Conservation (phyloP, 2,888 invertebrate genomes). For the Ichneumoninae sp. region DNA sequence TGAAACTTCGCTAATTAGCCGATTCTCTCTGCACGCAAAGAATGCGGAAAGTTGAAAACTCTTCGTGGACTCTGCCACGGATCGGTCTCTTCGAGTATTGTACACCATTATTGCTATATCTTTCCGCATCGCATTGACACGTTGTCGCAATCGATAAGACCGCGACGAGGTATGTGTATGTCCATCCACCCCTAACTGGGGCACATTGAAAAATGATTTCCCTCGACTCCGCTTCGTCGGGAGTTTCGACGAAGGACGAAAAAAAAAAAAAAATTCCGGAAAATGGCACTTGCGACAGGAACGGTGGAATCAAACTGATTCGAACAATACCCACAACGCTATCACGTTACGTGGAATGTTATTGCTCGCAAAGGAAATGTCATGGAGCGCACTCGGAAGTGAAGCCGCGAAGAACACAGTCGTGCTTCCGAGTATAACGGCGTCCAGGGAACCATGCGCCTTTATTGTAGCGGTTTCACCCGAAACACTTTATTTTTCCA, state of each 20-base stretch:
- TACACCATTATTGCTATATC: background rate
- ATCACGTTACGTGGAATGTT: conserved; percentile 30
- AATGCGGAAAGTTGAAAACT: conserved; percentile 4
- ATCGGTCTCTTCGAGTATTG: background rate
- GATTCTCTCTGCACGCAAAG: background rate
- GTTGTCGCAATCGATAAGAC: conserved; percentile 2
- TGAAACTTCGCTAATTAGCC: conserved; percentile 48
- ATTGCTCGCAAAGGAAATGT: conserved; percentile 43
- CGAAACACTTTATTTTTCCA: conserved; percentile 1
- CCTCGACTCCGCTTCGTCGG: conserved; percentile 32
- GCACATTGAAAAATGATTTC: conserved; percentile 47
- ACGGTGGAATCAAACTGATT: conserved; percentile 1
- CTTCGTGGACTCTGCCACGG: background rate
- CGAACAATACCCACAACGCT: conserved; percentile 18
- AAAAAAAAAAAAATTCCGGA: background rate
- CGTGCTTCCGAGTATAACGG: conserved; percentile 64
- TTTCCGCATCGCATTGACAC: background rate
- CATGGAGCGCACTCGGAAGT: conserved; percentile 14
- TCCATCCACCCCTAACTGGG: background rate
- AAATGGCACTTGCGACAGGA: conserved; percentile 47
- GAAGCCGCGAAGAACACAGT: conserved; percentile 7
- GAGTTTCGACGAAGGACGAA: background rate
- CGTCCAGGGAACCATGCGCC: conserved; percentile 58
- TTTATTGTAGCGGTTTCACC: conserved; percentile 60
- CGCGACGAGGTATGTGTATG: background rate